Evolutionary conservation across 2,888 invertebrate genomes (phyloP).

Genomic region (Chydorus sphaericus): DNA sequence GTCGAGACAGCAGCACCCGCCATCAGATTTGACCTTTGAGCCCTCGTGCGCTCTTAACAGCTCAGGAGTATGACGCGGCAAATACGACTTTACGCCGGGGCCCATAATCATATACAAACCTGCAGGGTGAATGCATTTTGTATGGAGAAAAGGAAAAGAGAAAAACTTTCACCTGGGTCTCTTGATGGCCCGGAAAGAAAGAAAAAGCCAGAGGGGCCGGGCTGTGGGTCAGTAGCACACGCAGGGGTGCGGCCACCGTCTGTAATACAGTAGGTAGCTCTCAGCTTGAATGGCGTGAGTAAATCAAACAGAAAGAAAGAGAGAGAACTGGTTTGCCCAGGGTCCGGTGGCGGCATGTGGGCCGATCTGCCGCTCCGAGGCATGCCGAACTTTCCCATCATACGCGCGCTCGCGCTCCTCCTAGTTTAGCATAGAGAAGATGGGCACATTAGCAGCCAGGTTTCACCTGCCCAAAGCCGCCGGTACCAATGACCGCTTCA

Average conservation of each 20-base stretch:
- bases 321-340: neutral
- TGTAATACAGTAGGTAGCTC: too few relatives aligned
- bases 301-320: neutral
- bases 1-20: neutral
- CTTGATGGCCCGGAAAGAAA: neutral
- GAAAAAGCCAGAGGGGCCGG: neutral
- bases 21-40: neutral
- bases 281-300: neutral
- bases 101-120: too few relatives aligned
- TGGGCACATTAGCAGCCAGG: neutral
- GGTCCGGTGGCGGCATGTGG: neutral
- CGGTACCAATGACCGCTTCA: slow-evolving; percentile 5
- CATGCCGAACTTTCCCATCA: neutral
- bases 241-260: neutral
- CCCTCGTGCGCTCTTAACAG: too few relatives aligned
- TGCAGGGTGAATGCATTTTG: too few relatives aligned
- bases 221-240: slow-evolving; percentile 5
- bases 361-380: slow-evolving; percentile 1
- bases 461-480: neutral
- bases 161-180: slow-evolving; percentile 1
- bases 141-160: neutral
- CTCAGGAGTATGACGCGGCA: too few relatives aligned
- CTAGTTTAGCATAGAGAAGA: too few relatives aligned
- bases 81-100: too few relatives aligned
- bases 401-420: neutral